Percentiles rank a stretch among this genome's conserved stretches.
phyloP scores from a whole-genome alignment of 2,888 invertebrate genomes.

The Drosophila testacea region DNA sequence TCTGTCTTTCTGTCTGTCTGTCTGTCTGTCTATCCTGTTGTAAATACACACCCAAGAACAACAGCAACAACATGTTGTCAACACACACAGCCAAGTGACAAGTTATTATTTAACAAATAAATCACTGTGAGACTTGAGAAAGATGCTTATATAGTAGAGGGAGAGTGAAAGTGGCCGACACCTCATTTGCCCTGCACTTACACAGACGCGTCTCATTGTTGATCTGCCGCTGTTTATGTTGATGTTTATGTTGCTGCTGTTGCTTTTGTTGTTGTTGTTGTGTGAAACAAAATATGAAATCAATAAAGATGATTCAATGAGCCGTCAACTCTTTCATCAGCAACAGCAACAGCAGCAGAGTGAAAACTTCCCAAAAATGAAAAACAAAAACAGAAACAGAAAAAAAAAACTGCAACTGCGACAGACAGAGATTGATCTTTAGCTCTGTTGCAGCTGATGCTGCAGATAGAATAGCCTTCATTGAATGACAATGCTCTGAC shows the following conservation, averaged over 20 bases:
- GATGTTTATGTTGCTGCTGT: conserved; percentile 47
- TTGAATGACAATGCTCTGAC: conserved; percentile 3
- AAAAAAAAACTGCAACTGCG: conserved; percentile 50
- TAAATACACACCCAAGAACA: conserved; percentile 47
- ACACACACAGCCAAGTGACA: conserved; percentile 44
- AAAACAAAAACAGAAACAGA: conserved; percentile 36
- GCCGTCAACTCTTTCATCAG: conserved; percentile 72
- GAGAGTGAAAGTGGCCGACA: conserved; percentile 72
- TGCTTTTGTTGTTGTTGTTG: conserved; percentile 17
- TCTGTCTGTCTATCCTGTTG: conserved; percentile 7
- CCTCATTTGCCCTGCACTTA: conserved; percentile 72
- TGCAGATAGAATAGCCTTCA: conserved; percentile 27
- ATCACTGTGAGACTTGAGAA: conserved; percentile 26
- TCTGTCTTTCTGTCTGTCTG: conserved; percentile 9
- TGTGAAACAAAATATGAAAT: conserved; percentile 71
- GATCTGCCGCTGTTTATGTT: conserved; percentile 47
- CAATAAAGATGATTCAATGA: conserved; percentile 79
- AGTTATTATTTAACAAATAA: conserved; percentile 80
- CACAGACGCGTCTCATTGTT: conserved; percentile 71
- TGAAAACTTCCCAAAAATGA: conserved; percentile 46
- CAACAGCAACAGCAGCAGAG: conserved; percentile 24
- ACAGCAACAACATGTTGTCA: conserved; percentile 24
- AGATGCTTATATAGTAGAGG: conserved; percentile 23
- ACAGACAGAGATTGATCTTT: conserved; percentile 2
- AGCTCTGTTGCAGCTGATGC: conserved; percentile 25